These are phyloP conservation scores for Rhopalosiphum maidis DNA, from an alignment of 1,140 invertebrate genomes.

Conservation along the genomic window DNA sequence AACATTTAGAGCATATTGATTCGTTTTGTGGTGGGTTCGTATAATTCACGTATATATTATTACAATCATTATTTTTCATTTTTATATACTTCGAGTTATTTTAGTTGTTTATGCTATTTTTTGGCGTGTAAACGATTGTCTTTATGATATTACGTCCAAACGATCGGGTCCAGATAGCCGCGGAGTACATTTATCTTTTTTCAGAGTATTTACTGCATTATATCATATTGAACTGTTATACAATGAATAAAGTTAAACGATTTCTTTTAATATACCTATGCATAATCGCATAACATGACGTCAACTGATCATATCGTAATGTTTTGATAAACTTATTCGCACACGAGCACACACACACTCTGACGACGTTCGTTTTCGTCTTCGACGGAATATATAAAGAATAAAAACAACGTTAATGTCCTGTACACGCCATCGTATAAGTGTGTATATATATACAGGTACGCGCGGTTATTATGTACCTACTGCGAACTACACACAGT, in stretches of 20 bases:
- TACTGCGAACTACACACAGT: not conserved
- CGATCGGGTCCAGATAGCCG: not conserved
- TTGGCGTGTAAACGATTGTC: not conserved
- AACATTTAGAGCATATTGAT: not conserved
- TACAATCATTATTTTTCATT: not conserved
- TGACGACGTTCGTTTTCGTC: not conserved
- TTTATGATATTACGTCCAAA: not conserved
- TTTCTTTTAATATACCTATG: not conserved
- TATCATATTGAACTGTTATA: not conserved
- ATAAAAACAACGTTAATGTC: constrained; percentile 23
- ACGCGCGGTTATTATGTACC: not conserved
- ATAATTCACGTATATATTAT: too few relatives aligned
- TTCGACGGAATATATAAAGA: not conserved
- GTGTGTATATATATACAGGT: not conserved
- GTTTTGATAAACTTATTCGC: not conserved
- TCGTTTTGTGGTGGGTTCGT: not conserved
- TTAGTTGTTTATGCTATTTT: not conserved
- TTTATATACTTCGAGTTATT: not conserved
- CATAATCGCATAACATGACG: not conserved
- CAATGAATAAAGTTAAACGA: not conserved
- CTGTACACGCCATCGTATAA: not conserved
- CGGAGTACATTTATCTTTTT: not conserved
- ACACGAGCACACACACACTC: not conserved
- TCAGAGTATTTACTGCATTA: not conserved
- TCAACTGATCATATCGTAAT: not conserved